Evolutionary conservation across 2,888 invertebrate genomes (phyloP), one percentile per base, ranked within the genome.

Genomic region (Rutpela maculata): DNA sequence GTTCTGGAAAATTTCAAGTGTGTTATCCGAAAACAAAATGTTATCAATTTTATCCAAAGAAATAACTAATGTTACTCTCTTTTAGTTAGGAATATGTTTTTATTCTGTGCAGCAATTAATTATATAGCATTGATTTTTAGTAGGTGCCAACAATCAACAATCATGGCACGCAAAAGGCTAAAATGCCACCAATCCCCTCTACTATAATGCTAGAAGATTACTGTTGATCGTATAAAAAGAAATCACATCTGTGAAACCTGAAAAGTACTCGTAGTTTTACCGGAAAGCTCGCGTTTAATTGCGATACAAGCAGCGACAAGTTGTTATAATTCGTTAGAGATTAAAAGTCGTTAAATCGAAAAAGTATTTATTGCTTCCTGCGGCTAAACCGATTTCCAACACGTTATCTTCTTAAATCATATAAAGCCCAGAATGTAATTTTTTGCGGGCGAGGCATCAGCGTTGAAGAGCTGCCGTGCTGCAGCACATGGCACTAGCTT

Each of bases 321-420:
- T 35, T 17, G 67, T 26, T 10, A 38, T 26, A 50, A 55, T 67
- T 56, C 67, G 22, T 17, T n/a, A 62, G 12, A 50, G 74, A 67
- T 66, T 74, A 74, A 67, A 50, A 66, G 56, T 59, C 74, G 59
- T 74, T 74, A 74, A 74, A 74, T 55, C 67, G 43, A 57, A 69
- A 55, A 71, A 59, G 56, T 74, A 74, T 74, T 67, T 69, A 69
- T 75, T 69, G 22, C 55, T 55, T 62, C 18, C 57, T 22, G n/a
- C 38, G 55, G 31, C 43, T 68, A 68, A 67, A 74, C 67, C 60
- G 57, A 67, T 74, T 68, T 50, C 73, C 17, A 17, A 50, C 74
- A 75, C 75, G 69, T 75, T 62, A 69, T 62, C 67, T 55, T 59
- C 68, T 62, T 75, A 75, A 75, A 75, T 75, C 75, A 75, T 75